Percentiles rank a stretch among this genome's conserved stretches.
Conservation (phyloP, 2,113 vertebrate species). For the Empidonax traillii region DNA sequence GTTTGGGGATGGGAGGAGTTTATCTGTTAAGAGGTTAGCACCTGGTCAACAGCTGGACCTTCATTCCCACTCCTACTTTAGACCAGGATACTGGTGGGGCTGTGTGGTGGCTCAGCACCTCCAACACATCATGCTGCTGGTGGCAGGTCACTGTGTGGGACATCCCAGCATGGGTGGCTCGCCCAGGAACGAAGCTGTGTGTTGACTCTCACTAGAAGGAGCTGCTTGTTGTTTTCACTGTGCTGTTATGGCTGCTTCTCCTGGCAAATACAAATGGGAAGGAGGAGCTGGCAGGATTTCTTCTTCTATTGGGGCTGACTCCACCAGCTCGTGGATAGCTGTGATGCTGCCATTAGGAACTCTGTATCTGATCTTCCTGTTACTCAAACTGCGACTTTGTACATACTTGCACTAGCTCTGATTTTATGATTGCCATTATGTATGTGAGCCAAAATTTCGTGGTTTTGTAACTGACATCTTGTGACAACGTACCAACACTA, state of each 20-base stretch:
- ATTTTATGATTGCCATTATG: not conserved
- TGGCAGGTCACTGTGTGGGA: accelerated
- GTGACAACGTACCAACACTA: not conserved
- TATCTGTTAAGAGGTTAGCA: not conserved
- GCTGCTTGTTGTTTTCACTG: not conserved
- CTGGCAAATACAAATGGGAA: not conserved
- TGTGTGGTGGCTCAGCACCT: not conserved
- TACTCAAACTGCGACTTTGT: not conserved
- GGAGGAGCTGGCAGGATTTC: not conserved
- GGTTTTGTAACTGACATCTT: not conserved
- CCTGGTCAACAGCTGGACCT: not conserved
- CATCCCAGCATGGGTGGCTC: not conserved
- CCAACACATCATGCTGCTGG: too few species aligned
- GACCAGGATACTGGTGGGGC: not conserved
- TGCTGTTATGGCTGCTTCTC: accelerated
- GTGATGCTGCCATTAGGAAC: not conserved
- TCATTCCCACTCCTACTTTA: not conserved
- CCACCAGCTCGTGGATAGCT: not conserved
- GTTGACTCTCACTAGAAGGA: not conserved
- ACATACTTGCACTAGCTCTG: accelerated
- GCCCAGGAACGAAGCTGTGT: not conserved
- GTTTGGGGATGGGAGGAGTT: not conserved
- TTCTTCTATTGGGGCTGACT: not conserved
- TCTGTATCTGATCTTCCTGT: not conserved
- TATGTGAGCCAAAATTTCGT: not conserved